Base-by-base conservation (phyloP, 2,888 invertebrate genomes). In the Agonum fuliginosum region DNA sequence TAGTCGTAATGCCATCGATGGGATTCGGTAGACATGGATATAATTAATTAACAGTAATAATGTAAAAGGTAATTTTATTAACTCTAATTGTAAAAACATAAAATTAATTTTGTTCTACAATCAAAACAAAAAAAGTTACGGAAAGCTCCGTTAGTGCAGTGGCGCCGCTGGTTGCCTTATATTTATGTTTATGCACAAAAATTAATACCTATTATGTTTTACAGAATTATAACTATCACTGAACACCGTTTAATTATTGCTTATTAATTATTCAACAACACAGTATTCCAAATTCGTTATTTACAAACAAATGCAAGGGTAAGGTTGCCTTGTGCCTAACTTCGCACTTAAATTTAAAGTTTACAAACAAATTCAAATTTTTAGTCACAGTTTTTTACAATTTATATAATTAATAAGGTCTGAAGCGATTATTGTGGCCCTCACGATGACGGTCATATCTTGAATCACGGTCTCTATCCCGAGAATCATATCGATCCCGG, bases 1-100 rank as follows among this genome's bases (percentile, higher is more conserved):
- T 93, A 93, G 85, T 93, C 91, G 81, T 91, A 92, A 83, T 91
- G 91, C 85, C 92, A 90, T 81, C 88, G 88, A 81, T 88, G 88
- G 34, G 89, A 87, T 69, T 84, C 83, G 20, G 79, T 78, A 79
- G 81, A 83, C 85, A 85, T 84, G 78, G 87, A 86, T 51, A 54
- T 24, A 54, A 51, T 22, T 24, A 34, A n/a, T 75, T 67, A 54
- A 34, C 17, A 62, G 30, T 62, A 62, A 62, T 62, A 62, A 48
- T 75, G 27, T 30, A 70, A 46, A 46, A 27, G 12, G 17, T 24
- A 17, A 37, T 70, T 70, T 70, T 46, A 46, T 70, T 70, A 46
- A 37, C 6, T 17, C 51, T 51, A 65, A 19, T 43, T 46, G 65
- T 19, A 75, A 75, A 67, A 43, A 46, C 46, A 46, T 62, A 6